Conservation (phyloP, 1,140 invertebrate genomes). For the Drosophila takahashii region DNA sequence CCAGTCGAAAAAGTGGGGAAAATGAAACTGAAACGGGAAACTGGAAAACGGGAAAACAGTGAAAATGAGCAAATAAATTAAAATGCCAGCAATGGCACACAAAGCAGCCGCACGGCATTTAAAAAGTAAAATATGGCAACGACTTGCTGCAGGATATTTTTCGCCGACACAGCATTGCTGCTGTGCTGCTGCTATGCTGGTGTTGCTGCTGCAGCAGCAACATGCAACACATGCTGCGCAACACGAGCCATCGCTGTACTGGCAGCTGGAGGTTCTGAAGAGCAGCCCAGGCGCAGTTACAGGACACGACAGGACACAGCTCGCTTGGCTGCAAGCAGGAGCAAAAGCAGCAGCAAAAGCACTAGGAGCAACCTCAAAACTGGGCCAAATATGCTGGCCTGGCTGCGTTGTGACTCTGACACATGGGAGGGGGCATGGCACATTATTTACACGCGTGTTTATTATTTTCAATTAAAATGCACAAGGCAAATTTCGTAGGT, state of each 20-base stretch:
- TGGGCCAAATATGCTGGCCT: constrained; percentile 48
- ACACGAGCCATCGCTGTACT: constrained; percentile 60
- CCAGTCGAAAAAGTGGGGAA: constrained; percentile 2
- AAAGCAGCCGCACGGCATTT: constrained; percentile 69
- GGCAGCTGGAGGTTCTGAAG: constrained; percentile 45
- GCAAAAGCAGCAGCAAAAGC: constrained; percentile 12
- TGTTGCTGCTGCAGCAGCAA: constrained; percentile 51
- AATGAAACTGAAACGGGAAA: constrained; percentile 19
- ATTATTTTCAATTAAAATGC: constrained; percentile 81
- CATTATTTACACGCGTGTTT: constrained; percentile 81
- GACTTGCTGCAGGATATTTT: constrained; percentile 77
- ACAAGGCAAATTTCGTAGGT: constrained; percentile 66
- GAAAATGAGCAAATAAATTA: constrained; percentile 83
- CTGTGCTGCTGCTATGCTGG: constrained; percentile 15
- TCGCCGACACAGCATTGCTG: constrained; percentile 58
- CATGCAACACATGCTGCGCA: constrained; percentile 81
- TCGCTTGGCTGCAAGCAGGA: constrained; percentile 34
- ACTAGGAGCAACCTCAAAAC: constrained; percentile 49
- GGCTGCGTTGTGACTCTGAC: constrained; percentile 43
- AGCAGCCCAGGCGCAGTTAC: constrained; percentile 27
- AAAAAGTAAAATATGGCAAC: constrained; percentile 81
- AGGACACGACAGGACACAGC: constrained; percentile 49
- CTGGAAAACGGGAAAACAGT: constrained; percentile 57
- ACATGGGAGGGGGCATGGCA: constrained; percentile 44
- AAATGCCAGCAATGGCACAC: constrained; percentile 55